Conservation (phyloP, 1,140 invertebrate genomes). For the Diabrotica undecimpunctata region DNA sequence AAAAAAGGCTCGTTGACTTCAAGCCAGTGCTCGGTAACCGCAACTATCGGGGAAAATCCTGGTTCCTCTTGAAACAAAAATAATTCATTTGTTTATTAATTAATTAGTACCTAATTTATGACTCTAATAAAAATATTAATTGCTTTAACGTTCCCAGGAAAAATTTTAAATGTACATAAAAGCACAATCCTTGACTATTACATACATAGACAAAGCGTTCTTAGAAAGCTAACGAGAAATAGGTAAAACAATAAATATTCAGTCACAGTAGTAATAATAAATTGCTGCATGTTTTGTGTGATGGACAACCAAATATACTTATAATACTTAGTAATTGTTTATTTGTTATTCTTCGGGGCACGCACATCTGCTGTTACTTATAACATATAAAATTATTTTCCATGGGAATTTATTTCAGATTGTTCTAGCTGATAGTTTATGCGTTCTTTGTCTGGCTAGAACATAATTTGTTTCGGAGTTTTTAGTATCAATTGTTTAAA, state of each 20-base stretch:
- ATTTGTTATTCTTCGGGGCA: conserved; percentile 26
- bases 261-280: conserved; percentile 18
- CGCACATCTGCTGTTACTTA: conserved; percentile 27
- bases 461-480: background rate
- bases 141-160: background rate
- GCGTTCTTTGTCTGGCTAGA: background rate
- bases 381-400: conserved; percentile 28
- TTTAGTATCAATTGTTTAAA: no score
- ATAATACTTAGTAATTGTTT: conserved; percentile 20
- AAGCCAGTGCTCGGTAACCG: no score
- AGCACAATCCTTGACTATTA: background rate
- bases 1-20: no score
- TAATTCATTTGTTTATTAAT: no score
- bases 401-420: conserved; percentile 29
- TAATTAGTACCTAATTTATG: no score
- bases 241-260: conserved; percentile 16
- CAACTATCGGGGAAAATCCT: no score
- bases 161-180: background rate
- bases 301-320: conserved; percentile 27
- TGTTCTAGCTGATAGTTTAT: conserved; percentile 4
- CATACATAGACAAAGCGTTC: background rate
- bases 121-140: no score
- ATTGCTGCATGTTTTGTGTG: conserved; percentile 19
- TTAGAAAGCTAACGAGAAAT: background rate
- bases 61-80: no score